Evolutionary conservation across 1,140 invertebrate species (phyloP).

Genomic region (Phymorhynchus buccinoides): DNA sequence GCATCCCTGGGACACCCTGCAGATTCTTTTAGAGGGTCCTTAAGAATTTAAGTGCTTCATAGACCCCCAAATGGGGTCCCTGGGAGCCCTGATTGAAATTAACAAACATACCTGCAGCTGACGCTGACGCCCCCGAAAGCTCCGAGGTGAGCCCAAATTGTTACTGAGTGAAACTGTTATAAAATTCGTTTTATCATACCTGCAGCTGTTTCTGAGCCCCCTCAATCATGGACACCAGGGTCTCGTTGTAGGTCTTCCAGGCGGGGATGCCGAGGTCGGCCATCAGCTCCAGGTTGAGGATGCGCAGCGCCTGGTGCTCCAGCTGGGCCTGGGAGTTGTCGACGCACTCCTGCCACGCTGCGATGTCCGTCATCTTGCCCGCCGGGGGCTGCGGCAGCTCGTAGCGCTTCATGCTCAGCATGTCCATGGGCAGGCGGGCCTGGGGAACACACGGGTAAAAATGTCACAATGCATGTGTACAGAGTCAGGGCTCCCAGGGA

Average conservation of each 20-base stretch:
- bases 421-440: slow-evolving; percentile 93
- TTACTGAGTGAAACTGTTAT: too few relatives aligned
- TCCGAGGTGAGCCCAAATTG: too few relatives aligned
- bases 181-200: too few relatives aligned
- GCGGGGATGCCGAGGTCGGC: slow-evolving; percentile 91
- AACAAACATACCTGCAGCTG: too few relatives aligned
- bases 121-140: slow-evolving; percentile 75
- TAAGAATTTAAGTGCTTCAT: too few relatives aligned
- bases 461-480: neutral
- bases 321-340: slow-evolving; percentile 96
- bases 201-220: slow-evolving; percentile 83
- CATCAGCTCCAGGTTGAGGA: slow-evolving; percentile 95
- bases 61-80: too few relatives aligned
- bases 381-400: slow-evolving; percentile 94
- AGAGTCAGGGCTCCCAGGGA: too few relatives aligned
- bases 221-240: slow-evolving; percentile 84
- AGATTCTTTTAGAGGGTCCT: too few relatives aligned
- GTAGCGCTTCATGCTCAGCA: slow-evolving; percentile 97
- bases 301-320: slow-evolving; percentile 93
- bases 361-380: slow-evolving; percentile 92
- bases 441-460: slow-evolving; percentile 84
- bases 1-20: too few relatives aligned
- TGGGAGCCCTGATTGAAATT: too few relatives aligned
- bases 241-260: slow-evolving; percentile 90
- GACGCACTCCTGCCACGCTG: slow-evolving; percentile 94